Evolutionary conservation across 2,113 vertebrate genomes (phyloP).

Genomic region (Pseudorasbora parva): DNA sequence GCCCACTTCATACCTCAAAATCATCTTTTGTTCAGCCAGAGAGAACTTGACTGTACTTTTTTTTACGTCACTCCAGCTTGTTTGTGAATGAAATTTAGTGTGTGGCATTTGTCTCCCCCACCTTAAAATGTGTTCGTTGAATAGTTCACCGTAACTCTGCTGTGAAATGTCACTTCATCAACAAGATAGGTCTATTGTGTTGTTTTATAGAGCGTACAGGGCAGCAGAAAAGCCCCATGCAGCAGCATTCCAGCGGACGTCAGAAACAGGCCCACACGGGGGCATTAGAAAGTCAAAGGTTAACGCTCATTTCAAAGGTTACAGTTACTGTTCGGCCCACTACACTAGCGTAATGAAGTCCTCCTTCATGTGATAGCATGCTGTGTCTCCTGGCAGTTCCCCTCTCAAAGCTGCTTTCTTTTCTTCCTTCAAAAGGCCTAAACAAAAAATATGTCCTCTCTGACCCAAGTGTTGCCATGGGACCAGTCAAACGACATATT

Average conservation of each 20-base stretch:
- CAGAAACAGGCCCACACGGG: slow-evolving; percentile 16
- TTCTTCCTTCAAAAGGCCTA: slow-evolving; percentile 53
- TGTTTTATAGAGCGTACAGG: background rate
- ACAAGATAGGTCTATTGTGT: background rate
- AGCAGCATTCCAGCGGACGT: slow-evolving; percentile 18
- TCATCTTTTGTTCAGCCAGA: background rate
- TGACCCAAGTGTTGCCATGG: slow-evolving; percentile 57
- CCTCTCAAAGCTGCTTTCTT: slow-evolving; percentile 52
- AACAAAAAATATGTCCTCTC: slow-evolving; percentile 55
- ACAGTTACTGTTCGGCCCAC: slow-evolving; percentile 50
- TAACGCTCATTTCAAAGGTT: slow-evolving; percentile 50
- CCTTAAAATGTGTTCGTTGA: background rate
- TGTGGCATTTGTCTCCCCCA: background rate
- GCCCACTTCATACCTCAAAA: background rate
- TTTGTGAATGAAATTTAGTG: background rate
- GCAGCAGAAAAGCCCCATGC: background rate
- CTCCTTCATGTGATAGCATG: slow-evolving; percentile 48
- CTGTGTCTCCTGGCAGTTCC: slow-evolving; percentile 35
- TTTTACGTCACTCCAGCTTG: background rate
- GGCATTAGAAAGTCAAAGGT: slow-evolving; percentile 45
- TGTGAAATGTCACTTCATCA: background rate
- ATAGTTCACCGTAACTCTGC: background rate
- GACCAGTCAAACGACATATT: slow-evolving; percentile 59
- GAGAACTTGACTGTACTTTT: too few relatives aligned
- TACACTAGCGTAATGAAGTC: slow-evolving; percentile 54